Conservation (phyloP, 2,888 invertebrate species). For the Iphiclides podalirius region DNA sequence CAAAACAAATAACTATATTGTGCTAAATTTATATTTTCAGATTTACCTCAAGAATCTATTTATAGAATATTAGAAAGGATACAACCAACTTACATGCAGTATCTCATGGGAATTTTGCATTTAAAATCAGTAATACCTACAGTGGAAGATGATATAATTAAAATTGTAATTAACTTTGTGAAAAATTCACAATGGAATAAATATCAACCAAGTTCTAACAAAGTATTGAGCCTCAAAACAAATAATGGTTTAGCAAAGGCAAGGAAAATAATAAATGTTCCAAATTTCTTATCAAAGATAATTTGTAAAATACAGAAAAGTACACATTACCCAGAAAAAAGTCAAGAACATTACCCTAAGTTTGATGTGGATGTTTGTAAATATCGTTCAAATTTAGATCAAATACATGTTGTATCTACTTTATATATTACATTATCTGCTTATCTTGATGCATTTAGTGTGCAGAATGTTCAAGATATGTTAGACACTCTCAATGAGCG, state of each 20-base stretch:
- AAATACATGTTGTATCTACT: constrained; percentile 45
- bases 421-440: constrained; percentile 57
- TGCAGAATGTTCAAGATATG: constrained; percentile 51
- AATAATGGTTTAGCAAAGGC: constrained; percentile 32
- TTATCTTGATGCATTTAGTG: constrained; percentile 57
- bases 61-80: constrained; percentile 53
- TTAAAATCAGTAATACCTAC: constrained; percentile 42
- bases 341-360: constrained; percentile 39
- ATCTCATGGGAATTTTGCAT: constrained; percentile 47
- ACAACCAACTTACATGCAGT: constrained; percentile 58
- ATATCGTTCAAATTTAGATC: constrained; percentile 26
- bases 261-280: constrained; percentile 39
- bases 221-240: constrained; percentile 34
- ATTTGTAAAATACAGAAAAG: constrained; percentile 28
- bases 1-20: no score
- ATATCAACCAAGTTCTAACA: constrained; percentile 33
- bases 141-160: constrained; percentile 46
- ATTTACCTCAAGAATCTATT: constrained; percentile 49
- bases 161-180: constrained; percentile 46
- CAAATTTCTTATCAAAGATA: constrained; percentile 41
- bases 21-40: constrained; percentile 45
- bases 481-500: constrained; percentile 50
- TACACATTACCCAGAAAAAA: constrained; percentile 7
- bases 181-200: constrained; percentile 43
- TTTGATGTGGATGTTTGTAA: constrained; percentile 27